Conservation (phyloP, 2,113 vertebrate species). For the Acrocephalus kingi region DNA sequence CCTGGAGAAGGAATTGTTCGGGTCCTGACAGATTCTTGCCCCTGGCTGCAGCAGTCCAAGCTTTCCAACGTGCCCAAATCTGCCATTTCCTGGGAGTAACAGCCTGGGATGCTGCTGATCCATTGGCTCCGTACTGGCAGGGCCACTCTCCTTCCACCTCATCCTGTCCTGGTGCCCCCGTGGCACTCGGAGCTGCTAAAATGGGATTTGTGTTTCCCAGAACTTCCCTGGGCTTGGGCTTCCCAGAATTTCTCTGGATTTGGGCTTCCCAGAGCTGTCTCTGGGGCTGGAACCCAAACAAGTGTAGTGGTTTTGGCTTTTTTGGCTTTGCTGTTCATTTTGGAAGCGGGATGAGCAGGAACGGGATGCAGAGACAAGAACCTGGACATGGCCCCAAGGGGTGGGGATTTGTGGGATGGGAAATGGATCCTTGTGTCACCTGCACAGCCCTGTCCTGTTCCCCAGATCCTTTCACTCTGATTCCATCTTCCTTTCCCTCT, state of each 20-base stretch:
- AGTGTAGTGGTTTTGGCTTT: background rate
- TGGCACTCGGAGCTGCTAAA: background rate
- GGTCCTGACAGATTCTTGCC: background rate
- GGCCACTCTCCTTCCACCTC: background rate
- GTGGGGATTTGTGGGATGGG: background rate
- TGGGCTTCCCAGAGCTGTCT: background rate
- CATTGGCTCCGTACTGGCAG: background rate
- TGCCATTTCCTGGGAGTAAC: background rate
- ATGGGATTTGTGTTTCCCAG: background rate
- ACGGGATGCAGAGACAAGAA: background rate
- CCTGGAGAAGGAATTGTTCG: background rate
- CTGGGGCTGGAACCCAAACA: background rate
- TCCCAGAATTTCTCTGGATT: background rate
- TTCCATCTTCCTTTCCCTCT: background rate
- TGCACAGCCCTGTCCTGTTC: rapidly evolving
- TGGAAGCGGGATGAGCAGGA: background rate
- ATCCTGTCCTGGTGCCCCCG: rapidly evolving
- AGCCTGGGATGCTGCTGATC: background rate
- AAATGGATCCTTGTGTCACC: rapidly evolving
- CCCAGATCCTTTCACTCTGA: background rate
- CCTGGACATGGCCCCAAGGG: background rate
- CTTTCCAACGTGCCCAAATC: rapidly evolving
- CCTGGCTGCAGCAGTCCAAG: background rate
- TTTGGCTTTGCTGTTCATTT: background rate
- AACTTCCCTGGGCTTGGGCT: background rate